Evolutionary conservation across 2,797 vertebrate species (phyloP), one percentile per base, ranked within the genome.

Genomic region (Coendou prehensilis): DNA sequence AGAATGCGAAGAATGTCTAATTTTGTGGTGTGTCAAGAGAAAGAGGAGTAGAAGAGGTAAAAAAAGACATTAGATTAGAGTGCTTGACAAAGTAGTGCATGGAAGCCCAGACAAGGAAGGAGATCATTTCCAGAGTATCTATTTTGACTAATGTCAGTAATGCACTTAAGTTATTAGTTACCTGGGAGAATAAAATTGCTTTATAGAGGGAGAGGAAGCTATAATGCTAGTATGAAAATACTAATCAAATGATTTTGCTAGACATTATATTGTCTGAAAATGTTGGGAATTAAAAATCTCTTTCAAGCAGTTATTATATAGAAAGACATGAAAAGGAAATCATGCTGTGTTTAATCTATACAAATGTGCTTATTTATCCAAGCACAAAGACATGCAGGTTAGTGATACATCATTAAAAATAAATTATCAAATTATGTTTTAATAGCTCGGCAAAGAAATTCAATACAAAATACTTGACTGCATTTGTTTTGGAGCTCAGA

Each of bases 361-460:
- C 9, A 81, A 73, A 63, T 84, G 41, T 69, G 83, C 69, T 87
- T 83, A 45, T 80, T 96, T 80, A 86, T 26, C 73, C 57, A 95
- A 89, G 76, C 91, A 88, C 81, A 86, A 93, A 96, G 81, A 81
- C 75, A 67, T 37, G 33, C 13, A 89, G 33, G 76, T 79, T 75
- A 89, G 71, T 81, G 64, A 69, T 37, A 26, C 10, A 18, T 80
- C 90, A 50, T 89, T 94, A 91, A 91, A 95, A 93, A 80, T 75
- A 92, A 92, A 86, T 79, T 54, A 87, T 79, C 69, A 67, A 78
- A 64, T 96, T 94, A 84, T 91, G 93, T 96, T 96, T 63, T 71
- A 89, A 64, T 67, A 86, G 37, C n/a, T 73, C n/a, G 45, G 33
- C 30, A 89, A 76, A 88, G 15, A 69, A 33, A 94, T 63, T 52